Evolutionary conservation across 2,888 invertebrate genomes (phyloP), one percentile per base, ranked within the genome.

Genomic region (Tetrapedia diversipes): DNA sequence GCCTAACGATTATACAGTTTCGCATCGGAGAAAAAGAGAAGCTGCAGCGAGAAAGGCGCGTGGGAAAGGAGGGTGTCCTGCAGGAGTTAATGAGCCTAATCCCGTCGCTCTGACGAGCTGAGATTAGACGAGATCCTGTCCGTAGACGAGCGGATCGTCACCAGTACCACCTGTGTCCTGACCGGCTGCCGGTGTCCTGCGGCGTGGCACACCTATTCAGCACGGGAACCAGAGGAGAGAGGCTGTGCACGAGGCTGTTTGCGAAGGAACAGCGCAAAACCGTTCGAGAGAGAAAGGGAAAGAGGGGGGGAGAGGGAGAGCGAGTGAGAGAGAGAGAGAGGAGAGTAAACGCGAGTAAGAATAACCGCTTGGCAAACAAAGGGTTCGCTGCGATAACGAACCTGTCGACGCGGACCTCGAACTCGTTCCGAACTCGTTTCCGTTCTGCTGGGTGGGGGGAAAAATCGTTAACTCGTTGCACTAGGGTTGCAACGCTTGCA

Each of bases 1-100:
- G 34, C 4, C 32, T 22, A 45, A 54, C 24, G 27, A 22, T 29
- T 11, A 19, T 19, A n/a, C 11, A 14, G 43, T 16, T 22, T 8
- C n/a, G 57, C 37, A 22, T 29, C 22, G 16, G 45, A 41, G 19
- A n/a, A 51, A 64, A 32, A 65, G 45, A 32, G 27, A 54, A 32
- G 32, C 45, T 6, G 4, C 16, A n/a, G 27, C n/a, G 8, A 41
- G 43, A 14, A 47, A 34, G 53, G 53, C 75, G 75, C 75, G 85
- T 80, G 77, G 75, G 75, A 83, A 79, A 72, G 51, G 67, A 69
- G 80, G 72, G 73, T 71, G 69, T 71, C 56, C 68, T 57, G 69
- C 70, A 76, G 64, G 86, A 90, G 90, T 91, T 91, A 91, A 91
- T 88, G 90, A 91, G 89, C 84, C 86, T 88, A 89, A 90, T 91